A percentile compares a stretch with the other conserved stretches of the same genome.
Conservation (phyloP, 2,113 vertebrate genomes). For the Antennarius striatus region DNA sequence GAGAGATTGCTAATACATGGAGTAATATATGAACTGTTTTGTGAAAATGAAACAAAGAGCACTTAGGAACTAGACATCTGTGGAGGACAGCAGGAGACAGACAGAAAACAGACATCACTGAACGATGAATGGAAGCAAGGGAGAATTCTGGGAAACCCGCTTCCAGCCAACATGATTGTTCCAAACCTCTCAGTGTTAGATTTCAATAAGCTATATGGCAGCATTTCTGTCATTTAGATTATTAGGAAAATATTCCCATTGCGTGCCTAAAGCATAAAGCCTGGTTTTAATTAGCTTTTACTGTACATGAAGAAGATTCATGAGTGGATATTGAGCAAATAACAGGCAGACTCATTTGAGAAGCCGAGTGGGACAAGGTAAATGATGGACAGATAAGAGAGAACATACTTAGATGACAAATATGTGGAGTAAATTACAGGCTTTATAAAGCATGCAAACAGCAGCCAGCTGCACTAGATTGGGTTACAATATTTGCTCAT, state of each 20-base stretch:
- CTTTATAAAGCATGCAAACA: too few species aligned
- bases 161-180: neutral
- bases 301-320: constrained; percentile 22
- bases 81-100: constrained; percentile 39
- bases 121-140: constrained; percentile 25
- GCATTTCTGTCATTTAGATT: neutral
- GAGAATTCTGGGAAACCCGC: constrained; percentile 6
- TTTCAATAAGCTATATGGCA: neutral
- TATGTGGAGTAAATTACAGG: too few species aligned
- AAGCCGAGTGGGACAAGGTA: neutral
- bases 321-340: neutral
- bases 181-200: constrained; percentile 8
- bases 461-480: too few species aligned
- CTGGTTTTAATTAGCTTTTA: constrained; percentile 19
- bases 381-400: constrained; percentile 4
- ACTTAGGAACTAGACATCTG: constrained; percentile 34
- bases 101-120: constrained; percentile 27
- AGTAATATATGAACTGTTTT: constrained; percentile 24
- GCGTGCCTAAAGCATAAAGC: neutral
- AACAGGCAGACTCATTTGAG: constrained; percentile 14
- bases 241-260: neutral
- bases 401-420: neutral
- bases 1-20: constrained; percentile 16
- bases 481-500: too few species aligned
- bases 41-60: constrained; percentile 20